A percentile compares a stretch with the other conserved stretches of the same genome.
phyloP scores from a whole-genome alignment of 2,888 invertebrate species.

The Carabus problematicus region DNA sequence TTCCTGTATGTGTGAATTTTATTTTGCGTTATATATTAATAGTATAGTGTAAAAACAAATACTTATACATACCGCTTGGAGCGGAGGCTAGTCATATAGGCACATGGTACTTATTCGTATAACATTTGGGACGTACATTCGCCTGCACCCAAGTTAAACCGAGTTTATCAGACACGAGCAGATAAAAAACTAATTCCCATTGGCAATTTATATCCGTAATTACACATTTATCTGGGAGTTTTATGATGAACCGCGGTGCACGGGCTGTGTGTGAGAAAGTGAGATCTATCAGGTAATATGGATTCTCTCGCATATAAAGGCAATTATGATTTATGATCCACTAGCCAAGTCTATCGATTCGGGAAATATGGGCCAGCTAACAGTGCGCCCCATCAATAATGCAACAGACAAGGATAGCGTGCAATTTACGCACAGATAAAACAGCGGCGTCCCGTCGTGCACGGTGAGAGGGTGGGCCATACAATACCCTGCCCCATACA shows the following conservation, averaged over 20 bases:
- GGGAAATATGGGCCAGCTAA: constrained; percentile 30
- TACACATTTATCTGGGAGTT: constrained; percentile 37
- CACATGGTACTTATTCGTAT: no score
- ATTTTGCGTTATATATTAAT: no score
- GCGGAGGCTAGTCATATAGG: no score
- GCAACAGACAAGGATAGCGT: constrained; percentile 17
- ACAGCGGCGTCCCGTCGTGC: background rate
- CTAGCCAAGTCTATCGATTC: constrained; percentile 19
- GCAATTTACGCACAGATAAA: constrained; percentile 25
- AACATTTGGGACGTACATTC: no score
- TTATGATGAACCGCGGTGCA: constrained; percentile 17
- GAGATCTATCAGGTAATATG: constrained; percentile 27
- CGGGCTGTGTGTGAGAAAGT: background rate
- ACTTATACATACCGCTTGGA: no score
- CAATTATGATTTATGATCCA: constrained; percentile 33
- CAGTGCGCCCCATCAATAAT: constrained; percentile 17
- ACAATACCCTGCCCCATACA: background rate
- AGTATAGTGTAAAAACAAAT: no score
- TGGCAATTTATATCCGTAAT: constrained; percentile 36
- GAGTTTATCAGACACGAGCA: constrained; percentile 24
- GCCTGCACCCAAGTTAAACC: no score
- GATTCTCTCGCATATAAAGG: constrained; percentile 18
- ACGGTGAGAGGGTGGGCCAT: background rate
- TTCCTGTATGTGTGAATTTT: no score
- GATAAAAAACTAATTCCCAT: constrained; percentile 36